Conservation (phyloP, 1,140 invertebrate genomes). For the Pogonomyrmex californicus region DNA sequence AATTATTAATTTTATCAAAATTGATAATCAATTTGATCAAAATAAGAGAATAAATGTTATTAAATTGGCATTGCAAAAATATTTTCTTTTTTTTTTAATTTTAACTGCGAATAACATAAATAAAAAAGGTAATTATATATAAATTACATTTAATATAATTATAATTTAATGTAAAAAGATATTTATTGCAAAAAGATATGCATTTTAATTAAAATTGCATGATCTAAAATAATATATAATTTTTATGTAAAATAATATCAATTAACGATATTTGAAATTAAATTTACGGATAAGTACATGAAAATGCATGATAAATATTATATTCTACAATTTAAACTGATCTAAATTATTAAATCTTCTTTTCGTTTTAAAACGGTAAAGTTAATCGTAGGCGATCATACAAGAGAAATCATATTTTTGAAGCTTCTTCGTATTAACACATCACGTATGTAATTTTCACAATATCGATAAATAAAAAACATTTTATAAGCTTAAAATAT, state of each 20-base stretch:
- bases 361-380: neutral
- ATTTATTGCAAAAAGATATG: too few relatives aligned
- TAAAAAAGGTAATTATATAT: neutral
- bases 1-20: too few relatives aligned
- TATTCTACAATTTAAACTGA: slow-evolving; percentile 2
- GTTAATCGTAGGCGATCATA: neutral
- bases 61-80: too few relatives aligned
- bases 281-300: neutral
- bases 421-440: neutral
- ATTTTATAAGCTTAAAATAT: neutral
- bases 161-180: neutral
- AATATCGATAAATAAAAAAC: slow-evolving; percentile 1
- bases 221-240: neutral
- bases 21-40: too few relatives aligned
- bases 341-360: slow-evolving; percentile 20
- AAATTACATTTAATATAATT: neutral
- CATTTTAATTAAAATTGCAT: neutral
- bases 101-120: too few relatives aligned
- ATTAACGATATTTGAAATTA: neutral
- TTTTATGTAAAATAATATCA: too few relatives aligned
- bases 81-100: too few relatives aligned
- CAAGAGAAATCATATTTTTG: slow-evolving; percentile 31
- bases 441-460: slow-evolving; percentile 2
- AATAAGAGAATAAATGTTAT: too few relatives aligned
- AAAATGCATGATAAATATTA: neutral